Evolutionary conservation across 2,797 vertebrate species (phyloP).

Genomic region (Centropyge bicolor): DNA sequence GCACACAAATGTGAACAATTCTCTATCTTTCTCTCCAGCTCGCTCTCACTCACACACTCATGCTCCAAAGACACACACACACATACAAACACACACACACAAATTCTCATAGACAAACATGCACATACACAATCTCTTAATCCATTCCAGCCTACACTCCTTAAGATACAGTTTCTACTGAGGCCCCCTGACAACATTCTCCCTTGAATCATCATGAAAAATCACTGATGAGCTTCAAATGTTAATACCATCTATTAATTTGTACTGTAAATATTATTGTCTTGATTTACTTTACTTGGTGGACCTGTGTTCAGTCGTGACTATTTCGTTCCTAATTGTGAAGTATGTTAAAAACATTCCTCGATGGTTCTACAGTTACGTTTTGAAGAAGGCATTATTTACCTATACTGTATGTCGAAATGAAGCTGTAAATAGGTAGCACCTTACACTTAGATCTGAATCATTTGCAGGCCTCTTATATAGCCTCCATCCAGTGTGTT

Average conservation of each 20-base stretch:
- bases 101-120: conserved; percentile 3
- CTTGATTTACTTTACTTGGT: conserved; percentile 77
- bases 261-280: conserved; percentile 79
- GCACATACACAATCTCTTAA: conserved; percentile 53
- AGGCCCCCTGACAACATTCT: conserved; percentile 47
- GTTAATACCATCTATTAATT: conserved; percentile 69
- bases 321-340: conserved; percentile 76
- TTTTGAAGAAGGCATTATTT: conserved; percentile 73
- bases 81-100: conserved; percentile 36
- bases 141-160: conserved; percentile 65
- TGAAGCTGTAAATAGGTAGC: conserved; percentile 75
- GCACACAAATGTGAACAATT: conserved; percentile 64
- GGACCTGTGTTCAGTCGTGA: conserved; percentile 76
- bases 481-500: conserved; percentile 39
- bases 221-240: conserved; percentile 62
- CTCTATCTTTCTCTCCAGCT: conserved; percentile 51
- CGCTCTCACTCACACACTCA: conserved; percentile 38
- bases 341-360: conserved; percentile 78
- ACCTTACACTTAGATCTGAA: conserved; percentile 55
- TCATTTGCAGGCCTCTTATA: conserved; percentile 60
- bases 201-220: conserved; percentile 50
- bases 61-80: conserved; percentile 35
- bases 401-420: conserved; percentile 59
- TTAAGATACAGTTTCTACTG: conserved; percentile 51
- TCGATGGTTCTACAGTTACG: conserved; percentile 65